Evolutionary conservation across 2,797 vertebrate species (phyloP).

Genomic region (Oreochromis mossambicus): DNA sequence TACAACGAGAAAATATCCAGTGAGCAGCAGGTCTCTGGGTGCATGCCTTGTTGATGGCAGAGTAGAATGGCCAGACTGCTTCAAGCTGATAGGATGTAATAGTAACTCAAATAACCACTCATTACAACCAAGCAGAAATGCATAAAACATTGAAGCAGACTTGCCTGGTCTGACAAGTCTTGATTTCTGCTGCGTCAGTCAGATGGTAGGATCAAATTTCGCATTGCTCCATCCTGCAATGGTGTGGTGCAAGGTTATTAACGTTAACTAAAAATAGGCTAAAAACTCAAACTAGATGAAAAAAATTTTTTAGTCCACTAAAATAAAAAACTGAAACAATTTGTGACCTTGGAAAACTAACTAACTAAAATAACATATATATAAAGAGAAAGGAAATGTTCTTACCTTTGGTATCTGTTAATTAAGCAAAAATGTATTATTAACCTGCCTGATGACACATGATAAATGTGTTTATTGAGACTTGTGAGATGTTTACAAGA

Average conservation of each 20-base stretch:
- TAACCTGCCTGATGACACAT: neutral
- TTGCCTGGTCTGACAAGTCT: neutral
- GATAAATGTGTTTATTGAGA: neutral
- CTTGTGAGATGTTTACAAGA: neutral
- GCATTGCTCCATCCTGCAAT: neutral
- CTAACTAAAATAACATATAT: neutral
- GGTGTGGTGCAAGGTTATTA: neutral
- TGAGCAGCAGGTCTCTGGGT: neutral
- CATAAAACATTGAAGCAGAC: neutral
- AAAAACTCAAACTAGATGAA: neutral
- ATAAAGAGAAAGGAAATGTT: neutral
- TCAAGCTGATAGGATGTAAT: neutral
- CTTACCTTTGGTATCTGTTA: neutral
- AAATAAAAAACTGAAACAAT: neutral
- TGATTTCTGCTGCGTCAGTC: neutral
- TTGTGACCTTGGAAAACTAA: neutral
- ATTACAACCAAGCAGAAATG: neutral
- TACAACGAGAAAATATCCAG: neutral
- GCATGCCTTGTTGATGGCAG: neutral
- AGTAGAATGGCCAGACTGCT: slow-evolving; percentile 9
- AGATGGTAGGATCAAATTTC: neutral
- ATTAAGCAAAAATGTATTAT: neutral
- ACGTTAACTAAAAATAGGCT: neutral
- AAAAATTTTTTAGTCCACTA: too few species aligned
- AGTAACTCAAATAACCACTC: neutral